Percentiles rank a stretch among this genome's conserved stretches.
Conservation (phyloP, 2,888 invertebrate genomes). For the Ochlodes sylvanus region DNA sequence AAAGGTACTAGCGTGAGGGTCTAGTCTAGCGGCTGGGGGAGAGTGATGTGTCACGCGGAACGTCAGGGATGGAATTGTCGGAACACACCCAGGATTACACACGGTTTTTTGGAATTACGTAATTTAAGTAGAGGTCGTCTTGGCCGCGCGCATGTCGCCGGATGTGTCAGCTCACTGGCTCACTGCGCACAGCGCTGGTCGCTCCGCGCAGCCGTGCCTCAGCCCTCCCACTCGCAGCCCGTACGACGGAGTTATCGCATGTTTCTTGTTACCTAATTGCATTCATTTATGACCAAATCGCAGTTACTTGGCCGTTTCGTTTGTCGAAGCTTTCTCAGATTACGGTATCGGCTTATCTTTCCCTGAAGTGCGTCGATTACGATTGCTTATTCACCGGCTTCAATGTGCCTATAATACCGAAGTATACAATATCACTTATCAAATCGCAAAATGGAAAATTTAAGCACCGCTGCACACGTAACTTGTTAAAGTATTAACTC, state of each 20-base stretch:
- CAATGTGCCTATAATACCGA: conserved; percentile 3
- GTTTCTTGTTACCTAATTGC: conserved; percentile 79
- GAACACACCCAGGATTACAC: conserved; percentile 80
- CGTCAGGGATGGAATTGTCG: conserved; percentile 62
- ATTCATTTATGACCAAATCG: conserved; percentile 60
- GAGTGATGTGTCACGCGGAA: conserved; percentile 62
- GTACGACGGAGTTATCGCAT: conserved; percentile 72
- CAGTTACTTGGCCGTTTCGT: conserved; percentile 41
- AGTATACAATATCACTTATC: conserved; percentile 11
- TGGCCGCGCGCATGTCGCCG: conserved; percentile 83
- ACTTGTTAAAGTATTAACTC: not conserved
- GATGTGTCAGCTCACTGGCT: conserved; percentile 82
- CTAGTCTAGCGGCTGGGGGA: conserved; percentile 57
- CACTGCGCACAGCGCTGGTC: conserved; percentile 78
- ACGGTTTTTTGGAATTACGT: conserved; percentile 78
- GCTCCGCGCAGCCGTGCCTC: conserved; percentile 66
- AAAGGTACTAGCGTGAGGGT: conserved; percentile 47
- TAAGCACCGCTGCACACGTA: not conserved
- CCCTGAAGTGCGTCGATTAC: conserved; percentile 51
- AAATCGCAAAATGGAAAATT: conserved; percentile 17
- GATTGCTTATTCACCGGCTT: conserved; percentile 25
- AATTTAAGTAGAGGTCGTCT: conserved; percentile 82
- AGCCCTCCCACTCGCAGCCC: conserved; percentile 74
- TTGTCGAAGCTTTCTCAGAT: conserved; percentile 70
- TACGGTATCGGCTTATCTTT: conserved; percentile 67